phyloP scores from a whole-genome alignment of 2,888 invertebrate genomes.

The Ganaspis brasiliensis region DNA sequence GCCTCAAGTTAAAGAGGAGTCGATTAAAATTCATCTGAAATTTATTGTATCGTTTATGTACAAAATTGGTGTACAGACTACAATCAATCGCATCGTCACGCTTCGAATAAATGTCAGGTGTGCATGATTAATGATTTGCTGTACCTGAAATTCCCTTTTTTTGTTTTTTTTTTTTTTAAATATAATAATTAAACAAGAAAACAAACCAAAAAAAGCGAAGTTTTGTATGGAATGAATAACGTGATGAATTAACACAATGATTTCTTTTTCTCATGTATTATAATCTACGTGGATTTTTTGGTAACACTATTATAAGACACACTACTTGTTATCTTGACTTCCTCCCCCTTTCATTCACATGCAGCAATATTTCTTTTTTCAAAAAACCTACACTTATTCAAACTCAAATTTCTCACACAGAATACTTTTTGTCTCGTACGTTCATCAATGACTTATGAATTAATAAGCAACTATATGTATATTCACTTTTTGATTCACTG shows the following conservation, averaged over 20 bases:
- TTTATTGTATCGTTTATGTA: conserved; percentile 80
- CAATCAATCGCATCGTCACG: conserved; percentile 69
- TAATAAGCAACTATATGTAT: conserved; percentile 48
- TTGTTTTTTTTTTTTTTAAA: too few relatives aligned
- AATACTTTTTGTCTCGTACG: conserved; percentile 43
- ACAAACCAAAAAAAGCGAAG: conserved; percentile 63
- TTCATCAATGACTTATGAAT: conserved; percentile 48
- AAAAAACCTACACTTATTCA: conserved; percentile 44
- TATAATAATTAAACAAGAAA: not conserved
- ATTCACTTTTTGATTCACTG: conserved; percentile 57
- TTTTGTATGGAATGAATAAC: conserved; percentile 77
- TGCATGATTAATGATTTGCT: conserved; percentile 52
- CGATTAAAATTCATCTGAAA: conserved; percentile 71
- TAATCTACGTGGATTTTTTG: conserved; percentile 37
- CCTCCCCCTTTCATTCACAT: conserved; percentile 33
- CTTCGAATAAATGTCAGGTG: conserved; percentile 2
- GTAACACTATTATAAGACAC: conserved; percentile 43
- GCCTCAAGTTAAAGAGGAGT: conserved; percentile 3
- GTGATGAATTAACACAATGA: conserved; percentile 63
- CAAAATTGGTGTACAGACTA: conserved; percentile 80
- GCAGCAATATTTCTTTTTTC: conserved; percentile 44
- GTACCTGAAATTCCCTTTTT: conserved; percentile 68
- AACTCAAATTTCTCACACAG: conserved; percentile 27
- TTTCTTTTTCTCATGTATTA: conserved; percentile 20
- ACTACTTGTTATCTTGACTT: conserved; percentile 39